Percentiles rank a stretch among this genome's conserved stretches.
phyloP scores from a whole-genome alignment of 2,113 vertebrate species.

The Catharus fuscescens region DNA sequence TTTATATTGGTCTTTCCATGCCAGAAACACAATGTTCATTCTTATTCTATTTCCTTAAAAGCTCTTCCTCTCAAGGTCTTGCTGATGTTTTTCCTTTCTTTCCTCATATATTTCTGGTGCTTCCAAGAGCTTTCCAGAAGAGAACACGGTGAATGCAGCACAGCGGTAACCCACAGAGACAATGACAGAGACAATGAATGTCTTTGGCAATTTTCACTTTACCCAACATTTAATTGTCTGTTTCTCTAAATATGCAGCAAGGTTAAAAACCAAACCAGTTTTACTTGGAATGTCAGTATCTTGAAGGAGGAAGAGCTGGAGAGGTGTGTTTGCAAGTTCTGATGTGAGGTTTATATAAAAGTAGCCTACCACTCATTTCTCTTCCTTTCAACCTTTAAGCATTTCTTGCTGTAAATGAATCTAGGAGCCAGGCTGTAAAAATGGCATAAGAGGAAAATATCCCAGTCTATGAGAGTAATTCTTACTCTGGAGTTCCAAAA shows the following conservation, averaged over 20 bases:
- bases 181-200: too few relatives aligned
- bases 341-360: background rate
- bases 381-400: background rate
- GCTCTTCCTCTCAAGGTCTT: background rate
- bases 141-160: background rate
- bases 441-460: background rate
- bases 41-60: background rate
- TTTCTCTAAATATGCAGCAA: background rate
- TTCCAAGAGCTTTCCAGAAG: background rate
- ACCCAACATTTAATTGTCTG: background rate
- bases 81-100: background rate
- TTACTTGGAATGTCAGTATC: background rate
- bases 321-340: background rate
- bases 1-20: background rate
- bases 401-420: background rate
- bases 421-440: background rate
- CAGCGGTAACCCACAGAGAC: background rate
- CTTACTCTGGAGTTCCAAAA: background rate
- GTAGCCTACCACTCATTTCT: background rate
- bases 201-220: background rate
- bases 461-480: background rate
- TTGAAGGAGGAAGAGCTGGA: background rate
- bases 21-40: background rate
- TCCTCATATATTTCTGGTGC: background rate
- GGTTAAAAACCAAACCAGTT: background rate